Conservation (phyloP, 2,888 invertebrate genomes). For the Eulithis prunata region DNA sequence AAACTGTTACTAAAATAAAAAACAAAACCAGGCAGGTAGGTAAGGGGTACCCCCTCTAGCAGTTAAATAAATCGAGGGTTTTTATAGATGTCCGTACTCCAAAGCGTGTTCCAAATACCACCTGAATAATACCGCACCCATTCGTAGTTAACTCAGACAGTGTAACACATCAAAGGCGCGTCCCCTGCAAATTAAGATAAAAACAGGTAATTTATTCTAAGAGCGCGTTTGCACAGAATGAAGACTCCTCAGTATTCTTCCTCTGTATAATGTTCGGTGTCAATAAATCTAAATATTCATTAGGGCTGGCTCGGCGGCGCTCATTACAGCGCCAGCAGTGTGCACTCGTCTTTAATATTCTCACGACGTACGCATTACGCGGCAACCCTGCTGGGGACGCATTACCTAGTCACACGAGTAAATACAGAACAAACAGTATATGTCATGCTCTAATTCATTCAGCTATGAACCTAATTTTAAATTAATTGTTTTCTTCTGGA, state of each 20-base stretch:
- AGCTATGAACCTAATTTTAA: no score
- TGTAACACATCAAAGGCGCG: background rate
- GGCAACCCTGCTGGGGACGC: constrained; percentile 26
- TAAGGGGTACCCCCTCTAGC: no score
- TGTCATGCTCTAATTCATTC: no score
- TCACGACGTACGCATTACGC: constrained; percentile 28
- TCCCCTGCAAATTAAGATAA: constrained; percentile 43
- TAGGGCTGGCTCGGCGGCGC: constrained; percentile 50
- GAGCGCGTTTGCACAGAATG: constrained; percentile 50
- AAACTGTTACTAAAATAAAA: no score
- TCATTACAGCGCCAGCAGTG: constrained; percentile 51
- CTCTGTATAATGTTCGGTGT: constrained; percentile 50
- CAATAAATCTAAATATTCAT: constrained; percentile 70
- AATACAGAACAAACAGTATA: background rate
- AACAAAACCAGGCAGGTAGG: no score
- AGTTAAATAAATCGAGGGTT: no score
- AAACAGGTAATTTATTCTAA: constrained; percentile 59
- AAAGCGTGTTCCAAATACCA: no score
- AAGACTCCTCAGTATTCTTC: constrained; percentile 42
- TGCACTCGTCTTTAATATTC: constrained; percentile 48
- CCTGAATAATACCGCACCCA: no score
- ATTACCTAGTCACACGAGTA: constrained; percentile 6
- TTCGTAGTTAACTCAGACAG: no score
- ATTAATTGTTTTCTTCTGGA: no score
- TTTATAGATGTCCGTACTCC: no score